Base-by-base conservation (phyloP, 2,113 vertebrate genomes). In the Micronisus gabar region DNA sequence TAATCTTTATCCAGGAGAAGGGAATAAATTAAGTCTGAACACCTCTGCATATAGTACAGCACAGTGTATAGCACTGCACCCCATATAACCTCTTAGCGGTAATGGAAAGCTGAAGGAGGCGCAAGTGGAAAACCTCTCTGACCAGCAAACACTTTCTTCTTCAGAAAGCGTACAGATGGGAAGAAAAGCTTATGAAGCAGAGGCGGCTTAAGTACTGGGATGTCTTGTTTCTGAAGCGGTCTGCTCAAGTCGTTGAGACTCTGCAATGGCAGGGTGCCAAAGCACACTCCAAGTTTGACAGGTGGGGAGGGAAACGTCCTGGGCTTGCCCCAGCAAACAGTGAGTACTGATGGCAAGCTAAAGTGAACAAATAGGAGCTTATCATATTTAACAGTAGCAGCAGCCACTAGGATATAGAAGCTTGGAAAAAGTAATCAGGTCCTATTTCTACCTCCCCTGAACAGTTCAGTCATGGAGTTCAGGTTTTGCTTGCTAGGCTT, bases 1-100 rank as follows among this genome's bases (percentile, higher is more conserved):
- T 97, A 97, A 98, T 97, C 97, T 97, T 96, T 98, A 98, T 97
- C 97, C 97, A 97, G 96, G 97, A 96, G 97, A 95, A 98, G 97
- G 97, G 97, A 97, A 97, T 98, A 97, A 98, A 98, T 98, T 97
- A 98, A 96, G 94, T 95, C 96, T 97, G 96, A 97, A 98, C 97
- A 97, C 97, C 97, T 97, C 96, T 96, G 87, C 94, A 92, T 94
- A 98, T 93, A 98, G 95, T 97, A 87, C 95, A 94, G 96, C 76
- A 94, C 96, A 98, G 97, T 97, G 96, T 97, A 91, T 72, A 92
- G 96, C 91, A 11, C 95, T 96, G 95, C 96, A 97, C 93, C 93
- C 96, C 94, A 79, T 53, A 76, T 97, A 97, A 96, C 97, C 97
- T 95, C 58, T 56, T 43, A 70, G 92, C 9, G 29, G 96, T 95